A percentile compares a stretch with the other conserved stretches of the same genome.
Conservation (phyloP, 2,888 invertebrate genomes). For the Aspidiotus destructor region DNA sequence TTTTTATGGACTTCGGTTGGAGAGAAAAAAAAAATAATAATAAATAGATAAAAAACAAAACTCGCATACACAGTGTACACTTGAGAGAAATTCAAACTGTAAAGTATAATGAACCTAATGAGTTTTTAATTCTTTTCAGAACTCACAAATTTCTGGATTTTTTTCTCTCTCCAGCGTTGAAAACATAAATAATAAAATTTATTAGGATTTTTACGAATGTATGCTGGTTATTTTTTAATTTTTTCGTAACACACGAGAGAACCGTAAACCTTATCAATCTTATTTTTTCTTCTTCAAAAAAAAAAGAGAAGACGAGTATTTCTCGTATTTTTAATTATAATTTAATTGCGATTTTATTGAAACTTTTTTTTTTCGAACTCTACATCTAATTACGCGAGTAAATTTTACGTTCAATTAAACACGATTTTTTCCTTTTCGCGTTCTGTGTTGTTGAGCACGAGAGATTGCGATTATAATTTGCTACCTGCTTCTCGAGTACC, state of each 20-base stretch:
- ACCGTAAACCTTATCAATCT: constrained; percentile 3
- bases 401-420: not conserved
- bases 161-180: not conserved
- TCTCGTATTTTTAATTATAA: too few species aligned
- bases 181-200: not conserved
- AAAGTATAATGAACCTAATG: constrained; percentile 26
- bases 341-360: too few species aligned
- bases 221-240: too few species aligned
- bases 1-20: not conserved
- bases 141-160: not conserved
- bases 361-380: too few species aligned
- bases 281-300: not conserved
- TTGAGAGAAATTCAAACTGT: not conserved
- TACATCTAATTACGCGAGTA: too few species aligned
- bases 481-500: constrained; percentile 24
- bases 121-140: constrained; percentile 27
- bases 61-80: not conserved
- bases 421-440: constrained; percentile 1
- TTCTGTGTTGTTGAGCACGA: constrained; percentile 7
- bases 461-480: constrained; percentile 9
- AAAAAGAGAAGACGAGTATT: too few species aligned
- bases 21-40: not conserved
- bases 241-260: too few species aligned
- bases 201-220: not conserved
- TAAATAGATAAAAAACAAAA: not conserved